Base-by-base conservation (phyloP, 2,888 invertebrate genomes). In the Sinohyriopsis cumingii region DNA sequence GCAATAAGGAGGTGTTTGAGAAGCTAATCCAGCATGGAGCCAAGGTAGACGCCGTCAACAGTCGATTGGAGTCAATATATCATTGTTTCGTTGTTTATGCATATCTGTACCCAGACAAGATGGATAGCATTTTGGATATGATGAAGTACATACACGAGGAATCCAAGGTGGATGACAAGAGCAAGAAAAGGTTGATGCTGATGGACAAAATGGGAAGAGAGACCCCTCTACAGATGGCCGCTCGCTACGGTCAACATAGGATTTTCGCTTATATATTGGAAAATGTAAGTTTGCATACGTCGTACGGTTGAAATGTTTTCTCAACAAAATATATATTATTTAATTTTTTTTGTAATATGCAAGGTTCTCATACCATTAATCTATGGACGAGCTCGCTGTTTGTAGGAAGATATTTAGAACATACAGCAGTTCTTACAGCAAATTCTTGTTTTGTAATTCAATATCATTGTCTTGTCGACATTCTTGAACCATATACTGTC, bases 151-250 rank as follows among this genome's bases (percentile, higher is more conserved):
- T 81, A 5, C 71, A 57, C 18, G 67, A 69, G 12, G 72, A 65
- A 33, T 72, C 66, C 24, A 63, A 65, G 4, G 69, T 68, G 53
- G 33, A 33, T 33, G 72, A 74, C 19, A 33, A 33, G 33, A 33
- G 33, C 33, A 33, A 33, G 33, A 77, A 71, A 67, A 77, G 74
- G 59, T 72, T 81, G 4, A 82, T 82, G 83, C 70, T 82, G 65
- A 65, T 77, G 70, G 69, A 78, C 54, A 84, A 84, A 68, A 55
- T 72, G 6, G 72, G 75, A 1, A 53, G 66, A 3, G 60, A 78
- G 28, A 82, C 79, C 12, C 80, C 82, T 15, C 65, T 84, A 12
- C 82, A 82, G 59, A 75, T 83, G 15, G 79, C 83, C 1, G 82
- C 81, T 12, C 70, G 70, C 57, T 71, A 73, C 3, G 82, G 82